Evolutionary conservation across 1,140 invertebrate species (phyloP).

Genomic region (Odontomachus brunneus): DNA sequence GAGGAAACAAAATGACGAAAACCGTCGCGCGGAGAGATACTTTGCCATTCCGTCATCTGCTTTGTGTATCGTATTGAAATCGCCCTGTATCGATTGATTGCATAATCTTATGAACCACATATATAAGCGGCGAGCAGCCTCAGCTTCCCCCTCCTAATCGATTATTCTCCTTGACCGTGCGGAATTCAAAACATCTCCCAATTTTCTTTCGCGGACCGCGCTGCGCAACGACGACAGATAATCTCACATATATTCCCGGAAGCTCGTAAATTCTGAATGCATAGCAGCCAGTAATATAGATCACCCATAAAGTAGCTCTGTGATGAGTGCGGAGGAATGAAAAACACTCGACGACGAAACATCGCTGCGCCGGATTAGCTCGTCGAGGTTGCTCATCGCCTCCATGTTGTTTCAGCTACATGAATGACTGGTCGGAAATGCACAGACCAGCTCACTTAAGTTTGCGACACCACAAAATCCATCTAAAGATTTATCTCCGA

Average conservation of each 20-base stretch:
- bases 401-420: neutral
- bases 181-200: slow-evolving; percentile 24
- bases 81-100: neutral
- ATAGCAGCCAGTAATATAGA: slow-evolving; percentile 19
- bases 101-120: neutral
- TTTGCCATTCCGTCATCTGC: neutral
- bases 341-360: neutral
- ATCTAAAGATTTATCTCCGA: neutral
- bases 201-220: slow-evolving; percentile 11
- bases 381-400: neutral
- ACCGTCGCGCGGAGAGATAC: too few species aligned
- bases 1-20: neutral
- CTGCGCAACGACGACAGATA: slow-evolving; percentile 23
- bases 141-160: neutral
- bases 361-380: neutral
- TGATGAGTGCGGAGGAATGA: slow-evolving; percentile 1
- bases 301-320: slow-evolving; percentile 13
- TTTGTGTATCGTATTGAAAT: neutral
- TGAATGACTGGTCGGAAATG: neutral
- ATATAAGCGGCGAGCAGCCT: neutral
- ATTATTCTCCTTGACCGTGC: slow-evolving; percentile 23
- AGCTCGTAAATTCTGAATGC: slow-evolving; percentile 20
- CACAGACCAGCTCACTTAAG: neutral
- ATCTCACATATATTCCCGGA: slow-evolving; percentile 4
- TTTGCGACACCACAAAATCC: neutral